Base-by-base conservation (phyloP, 2,888 invertebrate genomes). In the Cotesia congregata region DNA sequence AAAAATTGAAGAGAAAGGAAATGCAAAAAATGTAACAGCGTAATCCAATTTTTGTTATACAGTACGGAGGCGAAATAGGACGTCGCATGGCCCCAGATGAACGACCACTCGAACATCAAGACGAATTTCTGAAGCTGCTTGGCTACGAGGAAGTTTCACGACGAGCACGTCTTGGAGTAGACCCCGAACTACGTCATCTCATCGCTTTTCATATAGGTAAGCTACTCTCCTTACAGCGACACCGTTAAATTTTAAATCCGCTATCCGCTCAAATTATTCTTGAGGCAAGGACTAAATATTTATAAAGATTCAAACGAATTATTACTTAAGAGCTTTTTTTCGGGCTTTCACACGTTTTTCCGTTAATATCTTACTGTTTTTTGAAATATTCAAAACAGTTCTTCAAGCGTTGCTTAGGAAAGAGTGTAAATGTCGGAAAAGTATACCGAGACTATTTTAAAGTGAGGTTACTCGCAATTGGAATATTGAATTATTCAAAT, bases 181-280 rank as follows among this genome's bases (percentile, higher is more conserved):
- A 94, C 88, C 93, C 93, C 39, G 93, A 93, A 84, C 87, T 93
- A 78, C 90, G 93, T 64, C 92, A 93, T 88, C 90, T 92, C 77
- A 87, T 93, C 78, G 90, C 92, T 67, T 93, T 93, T 90, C 92
- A 93, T 83, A 91, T 92, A 7, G 90, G 90, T 90, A 79, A 68
- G 65, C 9, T n/a, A 17, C 65, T 50, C 12, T 50, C 50, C 50
- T 50, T 50, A 50, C 50, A 50, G 50, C 50, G 50, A 50, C 50
- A 50, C 50, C 62, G 39, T 41, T 64, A 72, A 72, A 62, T 39
- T 40, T 62, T 60, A 72, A 72, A 72, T 38, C 60, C 38, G 38
- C 38, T 17, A 71, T 59, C 39, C 17, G 41, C 30, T 38, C 15
- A 0, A 40, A 72, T n/a, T 20, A 65, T 73, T 73, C 15, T 20